These are phyloP conservation scores for Gyps fulvus DNA, from an alignment of 2,113 vertebrate genomes.

Conservation along the genomic window DNA sequence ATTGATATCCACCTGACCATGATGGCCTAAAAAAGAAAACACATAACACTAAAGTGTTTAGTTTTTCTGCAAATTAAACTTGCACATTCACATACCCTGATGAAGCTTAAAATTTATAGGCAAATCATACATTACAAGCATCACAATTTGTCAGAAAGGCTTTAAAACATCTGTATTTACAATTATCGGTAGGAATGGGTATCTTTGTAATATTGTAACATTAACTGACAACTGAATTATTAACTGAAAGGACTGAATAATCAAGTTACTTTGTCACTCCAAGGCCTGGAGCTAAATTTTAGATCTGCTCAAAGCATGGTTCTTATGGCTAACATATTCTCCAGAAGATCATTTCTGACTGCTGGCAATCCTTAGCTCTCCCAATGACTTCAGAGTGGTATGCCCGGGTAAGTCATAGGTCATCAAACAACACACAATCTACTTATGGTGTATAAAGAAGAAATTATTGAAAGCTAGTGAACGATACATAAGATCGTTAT, in stretches of 20 bases:
- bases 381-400: background rate
- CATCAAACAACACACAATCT: background rate
- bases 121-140: background rate
- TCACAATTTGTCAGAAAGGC: background rate
- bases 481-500: background rate
- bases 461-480: background rate
- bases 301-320: background rate
- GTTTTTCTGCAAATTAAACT: background rate
- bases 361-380: background rate
- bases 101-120: background rate
- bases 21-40: background rate
- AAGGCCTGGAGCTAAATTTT: background rate
- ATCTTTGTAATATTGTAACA: background rate
- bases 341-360: background rate
- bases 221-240: background rate
- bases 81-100: background rate
- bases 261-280: background rate
- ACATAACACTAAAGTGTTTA: background rate
- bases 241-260: background rate
- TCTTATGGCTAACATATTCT: background rate
- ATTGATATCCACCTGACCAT: background rate
- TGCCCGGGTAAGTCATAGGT: background rate
- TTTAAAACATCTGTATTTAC: background rate
- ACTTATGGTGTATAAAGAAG: background rate
- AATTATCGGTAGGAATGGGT: background rate